Evolutionary conservation across 2,797 vertebrate genomes (phyloP).

Genomic region (Protonibea diacanthus): DNA sequence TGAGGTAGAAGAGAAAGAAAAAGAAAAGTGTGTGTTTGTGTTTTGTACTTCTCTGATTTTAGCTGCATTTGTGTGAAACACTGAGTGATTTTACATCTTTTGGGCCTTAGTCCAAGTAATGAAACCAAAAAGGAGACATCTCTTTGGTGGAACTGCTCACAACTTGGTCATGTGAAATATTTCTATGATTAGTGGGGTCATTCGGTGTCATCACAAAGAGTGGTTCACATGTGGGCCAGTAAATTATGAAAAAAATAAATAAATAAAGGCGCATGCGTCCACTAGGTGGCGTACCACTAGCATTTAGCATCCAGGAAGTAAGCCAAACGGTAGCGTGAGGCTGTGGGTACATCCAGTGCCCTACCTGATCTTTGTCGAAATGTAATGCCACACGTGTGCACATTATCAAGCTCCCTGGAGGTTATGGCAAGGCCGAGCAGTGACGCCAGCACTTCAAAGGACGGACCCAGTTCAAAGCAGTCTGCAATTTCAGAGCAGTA

Average conservation of each 20-base stretch:
- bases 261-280: slow-evolving; percentile 13
- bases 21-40: neutral
- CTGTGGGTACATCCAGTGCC: slow-evolving; percentile 46
- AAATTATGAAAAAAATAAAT: neutral
- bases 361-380: slow-evolving; percentile 72
- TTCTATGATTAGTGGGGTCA: neutral
- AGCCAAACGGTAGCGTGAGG: slow-evolving; percentile 39
- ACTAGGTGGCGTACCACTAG: slow-evolving; percentile 59
- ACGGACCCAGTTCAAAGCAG: slow-evolving; percentile 68
- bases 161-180: neutral
- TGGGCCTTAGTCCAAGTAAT: neutral
- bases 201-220: neutral
- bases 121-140: neutral
- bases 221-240: neutral
- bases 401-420: slow-evolving; percentile 69
- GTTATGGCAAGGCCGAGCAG: slow-evolving; percentile 50
- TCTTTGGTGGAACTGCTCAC: neutral
- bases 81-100: neutral
- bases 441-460: slow-evolving; percentile 74
- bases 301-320: slow-evolving; percentile 64
- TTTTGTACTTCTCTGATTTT: neutral
- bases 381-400: slow-evolving; percentile 66
- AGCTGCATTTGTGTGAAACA: neutral
- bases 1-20: neutral
- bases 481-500: slow-evolving; percentile 74